Evolutionary conservation across 2,113 vertebrate genomes (phyloP), one percentile per base, ranked within the genome.

Genomic region (Mormoops blainvillei): DNA sequence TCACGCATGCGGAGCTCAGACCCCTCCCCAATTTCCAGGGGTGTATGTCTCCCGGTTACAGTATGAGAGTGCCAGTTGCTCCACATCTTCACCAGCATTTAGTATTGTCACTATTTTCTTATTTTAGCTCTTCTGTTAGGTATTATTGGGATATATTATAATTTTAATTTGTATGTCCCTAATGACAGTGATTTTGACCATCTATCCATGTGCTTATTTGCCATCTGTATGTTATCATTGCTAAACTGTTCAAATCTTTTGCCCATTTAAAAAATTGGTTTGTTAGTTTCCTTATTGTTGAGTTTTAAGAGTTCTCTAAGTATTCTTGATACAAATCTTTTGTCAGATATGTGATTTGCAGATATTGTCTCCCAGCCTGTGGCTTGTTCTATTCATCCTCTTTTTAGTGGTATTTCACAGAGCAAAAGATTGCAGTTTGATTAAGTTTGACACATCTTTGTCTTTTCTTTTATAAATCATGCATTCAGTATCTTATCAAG

Each of bases 291-390:
- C 7, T 89, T 94, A 88, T 61, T 87, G 14, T 45, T 76, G 38
- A 80, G 8, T 90, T 89, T 96, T 92, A 87, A 92, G 11, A 54
- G 28, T 93, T 94, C 28, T 96, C 88, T 24, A 92, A 86, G 41
- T 94, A 31, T 92, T 94, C 11, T 73, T 94, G 58, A 73, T 88
- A 83, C 4, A 95, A 68, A 81, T 81, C 48, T 93, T 86, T 95
- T 80, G 84, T 80, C 12, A 96, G 22, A 74, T 61, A 13, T 33
- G 11, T 45, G 36, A 91, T 77, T 92, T 96, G 48, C 67, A 93
- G 58, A 71, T 81, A 22, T 65, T 94, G 89, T 71, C n/a, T 95
- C 38, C 36, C 28, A 31, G 28, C 77, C 50, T 92, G 7, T 84
- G n/a, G 16, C 13, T 87, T 71, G 19, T 76, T 87, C 41, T 93